A percentile compares a stretch with the other conserved stretches of the same genome.
Conservation (phyloP, 2,797 vertebrate species). For the Geotria australis region DNA sequence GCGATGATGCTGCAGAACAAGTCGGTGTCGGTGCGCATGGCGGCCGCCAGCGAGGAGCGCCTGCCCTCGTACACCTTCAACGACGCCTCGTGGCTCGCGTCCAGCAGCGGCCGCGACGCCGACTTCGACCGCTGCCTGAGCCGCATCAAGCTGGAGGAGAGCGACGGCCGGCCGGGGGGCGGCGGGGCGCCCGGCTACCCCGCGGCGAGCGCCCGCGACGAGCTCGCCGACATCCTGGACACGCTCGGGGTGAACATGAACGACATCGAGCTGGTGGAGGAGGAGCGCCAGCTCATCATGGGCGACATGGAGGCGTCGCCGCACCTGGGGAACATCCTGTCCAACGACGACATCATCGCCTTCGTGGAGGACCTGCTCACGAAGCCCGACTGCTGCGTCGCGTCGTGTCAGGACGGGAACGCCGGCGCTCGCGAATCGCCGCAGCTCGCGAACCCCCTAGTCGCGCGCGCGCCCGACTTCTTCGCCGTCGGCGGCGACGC, state of each 20-base stretch:
- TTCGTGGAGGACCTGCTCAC: neutral
- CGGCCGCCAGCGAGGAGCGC: neutral
- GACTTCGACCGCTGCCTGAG: too few relatives aligned
- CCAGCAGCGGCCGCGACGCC: too few relatives aligned
- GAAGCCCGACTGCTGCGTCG: neutral
- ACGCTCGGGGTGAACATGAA: neutral
- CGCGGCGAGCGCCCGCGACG: neutral
- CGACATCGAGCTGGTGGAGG: neutral
- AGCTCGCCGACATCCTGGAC: neutral
- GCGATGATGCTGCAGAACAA: conserved; percentile 16
- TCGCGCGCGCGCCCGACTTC: too few relatives aligned
- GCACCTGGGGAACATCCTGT: neutral
- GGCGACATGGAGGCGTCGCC: neutral
- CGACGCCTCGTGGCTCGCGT: conserved; percentile 6
- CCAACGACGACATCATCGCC: neutral
- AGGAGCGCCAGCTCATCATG: neutral
- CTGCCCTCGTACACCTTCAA: conserved; percentile 6
- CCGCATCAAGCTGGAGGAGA: neutral
- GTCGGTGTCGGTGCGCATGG: conserved; percentile 9
- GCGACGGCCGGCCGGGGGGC: neutral
- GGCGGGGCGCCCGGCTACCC: neutral
- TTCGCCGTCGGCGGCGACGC: too few relatives aligned
- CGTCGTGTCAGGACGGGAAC: neutral
- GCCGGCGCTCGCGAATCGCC: too few relatives aligned
- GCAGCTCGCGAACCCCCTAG: too few relatives aligned